Conservation (phyloP, 2,888 invertebrate genomes). For the Aromia moschata region DNA sequence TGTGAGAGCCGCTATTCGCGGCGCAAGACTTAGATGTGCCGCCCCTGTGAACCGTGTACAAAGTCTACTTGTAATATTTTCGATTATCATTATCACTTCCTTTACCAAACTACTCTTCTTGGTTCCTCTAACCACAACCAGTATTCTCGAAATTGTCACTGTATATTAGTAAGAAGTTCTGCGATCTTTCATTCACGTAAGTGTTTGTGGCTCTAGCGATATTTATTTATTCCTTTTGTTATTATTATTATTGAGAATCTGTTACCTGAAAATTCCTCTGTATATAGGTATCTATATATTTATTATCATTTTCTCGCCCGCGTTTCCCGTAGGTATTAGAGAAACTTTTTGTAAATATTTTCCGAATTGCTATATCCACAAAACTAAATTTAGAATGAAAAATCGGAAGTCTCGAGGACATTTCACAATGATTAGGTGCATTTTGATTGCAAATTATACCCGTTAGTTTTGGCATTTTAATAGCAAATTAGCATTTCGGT, state of each 20-base stretch:
- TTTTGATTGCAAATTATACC: no score
- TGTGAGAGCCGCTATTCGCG: constrained; percentile 69
- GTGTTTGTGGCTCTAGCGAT: constrained; percentile 47
- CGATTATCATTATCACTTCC: constrained; percentile 26
- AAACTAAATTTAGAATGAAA: constrained; percentile 36
- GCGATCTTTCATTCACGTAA: constrained; percentile 44
- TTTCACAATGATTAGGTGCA: no score
- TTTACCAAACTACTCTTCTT: constrained; percentile 41
- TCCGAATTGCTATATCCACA: constrained; percentile 41
- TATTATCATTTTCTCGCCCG: background rate
- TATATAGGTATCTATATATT: constrained; percentile 7
- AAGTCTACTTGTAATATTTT: constrained; percentile 19
- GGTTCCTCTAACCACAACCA: constrained; percentile 57
- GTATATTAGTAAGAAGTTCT: constrained; percentile 32
- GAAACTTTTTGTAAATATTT: background rate
- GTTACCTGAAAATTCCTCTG: background rate
- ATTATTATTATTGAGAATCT: no score
- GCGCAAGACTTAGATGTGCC: constrained; percentile 61
- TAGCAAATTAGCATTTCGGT: no score
- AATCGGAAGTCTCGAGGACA: constrained; percentile 15
- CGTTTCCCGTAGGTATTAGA: background rate
- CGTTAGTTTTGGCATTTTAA: no score
- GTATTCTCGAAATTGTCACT: constrained; percentile 53
- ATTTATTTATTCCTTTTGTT: constrained; percentile 25
- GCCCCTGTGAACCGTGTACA: constrained; percentile 56